phyloP scores from a whole-genome alignment of 2,888 invertebrate species.

The Lithophane socia region DNA sequence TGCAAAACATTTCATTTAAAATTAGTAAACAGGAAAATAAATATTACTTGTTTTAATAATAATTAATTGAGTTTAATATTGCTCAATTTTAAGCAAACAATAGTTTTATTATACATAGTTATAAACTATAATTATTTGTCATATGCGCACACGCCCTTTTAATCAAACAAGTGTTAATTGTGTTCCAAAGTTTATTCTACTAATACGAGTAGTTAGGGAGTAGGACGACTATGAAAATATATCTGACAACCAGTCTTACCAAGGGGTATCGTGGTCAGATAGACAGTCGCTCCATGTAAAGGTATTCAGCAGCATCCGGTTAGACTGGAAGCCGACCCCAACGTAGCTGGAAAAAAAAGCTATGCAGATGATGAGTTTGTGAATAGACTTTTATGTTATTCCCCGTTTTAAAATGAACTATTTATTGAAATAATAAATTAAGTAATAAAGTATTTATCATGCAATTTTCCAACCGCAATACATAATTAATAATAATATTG shows the following conservation, averaged over 20 bases:
- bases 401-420: constrained; percentile 8
- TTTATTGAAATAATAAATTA: constrained; percentile 1
- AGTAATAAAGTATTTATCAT: constrained; percentile 4
- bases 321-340: too few species aligned
- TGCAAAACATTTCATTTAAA: not conserved
- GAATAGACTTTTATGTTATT: not conserved
- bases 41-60: not conserved
- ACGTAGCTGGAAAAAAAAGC: too few species aligned
- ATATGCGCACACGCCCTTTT: not conserved
- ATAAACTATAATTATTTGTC: not conserved
- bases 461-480: constrained; percentile 12
- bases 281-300: too few species aligned
- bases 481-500: not conserved
- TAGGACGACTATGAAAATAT: too few species aligned
- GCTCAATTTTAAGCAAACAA: not conserved
- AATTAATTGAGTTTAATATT: not conserved
- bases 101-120: not conserved
- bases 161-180: not conserved
- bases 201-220: not conserved
- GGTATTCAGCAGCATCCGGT: too few species aligned
- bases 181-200: not conserved
- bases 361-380: too few species aligned
- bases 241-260: too few species aligned
- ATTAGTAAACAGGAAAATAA: constrained; percentile 21
- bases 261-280: too few species aligned